Base-by-base conservation (phyloP, 2,113 vertebrate genomes). In the Phasianus colchicus region DNA sequence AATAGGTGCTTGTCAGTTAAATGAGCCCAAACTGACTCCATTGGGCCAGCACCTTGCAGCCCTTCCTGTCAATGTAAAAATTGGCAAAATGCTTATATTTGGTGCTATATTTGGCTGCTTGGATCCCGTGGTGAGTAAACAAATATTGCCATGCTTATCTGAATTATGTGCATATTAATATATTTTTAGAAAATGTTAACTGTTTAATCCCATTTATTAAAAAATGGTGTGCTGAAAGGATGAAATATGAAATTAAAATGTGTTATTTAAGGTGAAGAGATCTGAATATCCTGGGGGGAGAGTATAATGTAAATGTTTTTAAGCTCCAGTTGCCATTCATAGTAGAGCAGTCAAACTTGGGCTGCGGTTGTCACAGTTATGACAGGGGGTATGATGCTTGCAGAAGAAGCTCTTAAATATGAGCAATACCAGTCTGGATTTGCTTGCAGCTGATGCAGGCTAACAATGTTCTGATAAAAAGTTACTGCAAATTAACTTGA, bases 21-120 rank as follows among this genome's bases (percentile, higher is more conserved):
- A 87, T 1, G 95, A 97, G 30, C 98, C 99, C 52, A 91, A 85
- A 50, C 98, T 99, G 87, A 99, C 99, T 42, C 98, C 99, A 1
- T 90, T 99, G 86, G 99, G 99, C 21, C 99, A 99, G 80, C 99
- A 99, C 95, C 98, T 99, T 47, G 99, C 99, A 54, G 98, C 98
- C 36, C 96, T 99, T 95, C 99, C 99, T 24, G 99, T 99, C 96
- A 99, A 99, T 30, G 99, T 99, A 78, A 99, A 99, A 97, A 99
- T 99, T 55, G 99, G 99, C 72, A 99, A 99, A 98, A 99, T 99
- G 99, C 99, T 99, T 65, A 98, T 99, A 95, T 99, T 99, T 70
- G 99, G 99, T 58, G 99, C 99, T 91, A 99, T 99, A 96, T 98
- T 99, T 93, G 98, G 99, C 89, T 99, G 99, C 94, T 98, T 99